Evolutionary conservation across 1,140 invertebrate genomes (phyloP).

Genomic region (Apis florea): DNA sequence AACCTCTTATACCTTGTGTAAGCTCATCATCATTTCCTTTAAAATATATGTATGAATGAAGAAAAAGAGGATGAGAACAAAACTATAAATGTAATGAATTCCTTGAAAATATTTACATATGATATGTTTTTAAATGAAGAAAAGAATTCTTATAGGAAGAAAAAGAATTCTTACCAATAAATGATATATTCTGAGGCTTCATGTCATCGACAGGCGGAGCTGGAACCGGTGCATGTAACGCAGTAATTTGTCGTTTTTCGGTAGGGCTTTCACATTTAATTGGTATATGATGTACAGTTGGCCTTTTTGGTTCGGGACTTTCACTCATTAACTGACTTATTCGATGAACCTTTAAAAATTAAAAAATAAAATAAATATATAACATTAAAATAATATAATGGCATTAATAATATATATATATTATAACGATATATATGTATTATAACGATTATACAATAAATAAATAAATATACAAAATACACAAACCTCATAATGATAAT

Average conservation of each 20-base stretch:
- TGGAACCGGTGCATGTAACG: conserved; percentile 83
- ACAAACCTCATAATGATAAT: conserved; percentile 61
- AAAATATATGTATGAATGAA: conserved; percentile 45
- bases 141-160: not conserved
- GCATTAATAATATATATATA: not conserved
- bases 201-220: conserved; percentile 88
- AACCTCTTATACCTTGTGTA: conserved; percentile 84
- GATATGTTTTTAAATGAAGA: not conserved
- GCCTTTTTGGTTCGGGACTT: conserved; percentile 77
- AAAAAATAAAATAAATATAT: conserved; percentile 20
- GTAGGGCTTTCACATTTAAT: conserved; percentile 74
- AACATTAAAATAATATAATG: not conserved
- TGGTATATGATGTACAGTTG: conserved; percentile 74
- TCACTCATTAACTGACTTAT: conserved; percentile 80
- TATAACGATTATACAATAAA: not conserved
- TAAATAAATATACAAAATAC: not conserved
- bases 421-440: not conserved
- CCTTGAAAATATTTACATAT: not conserved
- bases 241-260: conserved; percentile 77
- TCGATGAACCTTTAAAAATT: conserved; percentile 75
- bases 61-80: conserved; percentile 35
- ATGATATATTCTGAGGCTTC: conserved; percentile 95
- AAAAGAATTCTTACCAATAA: conserved; percentile 86
- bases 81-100: conserved; percentile 12
- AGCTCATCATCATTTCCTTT: conserved; percentile 81